Base-by-base conservation (phyloP, 2,113 vertebrate genomes). In the Istiophorus platypterus region DNA sequence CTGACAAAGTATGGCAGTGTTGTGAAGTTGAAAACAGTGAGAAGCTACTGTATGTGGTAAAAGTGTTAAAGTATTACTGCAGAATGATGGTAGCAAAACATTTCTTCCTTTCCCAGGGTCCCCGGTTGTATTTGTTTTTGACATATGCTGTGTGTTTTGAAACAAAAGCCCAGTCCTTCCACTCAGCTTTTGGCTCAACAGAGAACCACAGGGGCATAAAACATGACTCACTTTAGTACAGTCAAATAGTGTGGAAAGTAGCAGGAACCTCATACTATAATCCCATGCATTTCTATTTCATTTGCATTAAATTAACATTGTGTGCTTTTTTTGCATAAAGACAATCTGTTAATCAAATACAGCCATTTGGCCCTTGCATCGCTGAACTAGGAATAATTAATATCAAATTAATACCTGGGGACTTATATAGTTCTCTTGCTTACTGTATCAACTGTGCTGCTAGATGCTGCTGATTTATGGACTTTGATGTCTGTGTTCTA, bases 331-430 rank as follows among this genome's bases (percentile, higher is more conserved):
- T 64, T 68, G 20, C 72, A 79, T 63, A 13, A 63, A 82, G 26
- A 56, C 15, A 51, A 15, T 61, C 29, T 61, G 31, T 41, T 15
- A 73, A 72, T 75, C 24, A 65, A 76, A 76, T 27, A 78, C 34
- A 66, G 34, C 22, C 24, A 58, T 29, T n/a, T 42, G 27, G 4
- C 39, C 0, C 0, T 39, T 66, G 18, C 11, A 57, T 41, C n/a
- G n/a, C 26, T 70, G 8, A 65, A n/a, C 11, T 26, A 7, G 34
- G n/a, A 58, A 29, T 59, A 1, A 62, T 68, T 81, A 15, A 9
- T 42, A 42, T 27, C 1, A 0, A 22, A 45, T 7, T 7, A 17
- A 57, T 63, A 20, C 39, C 39, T 12, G 10, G 13, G 15, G 45
- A 4, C 47, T 74, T 7, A 61, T 47, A 11, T 49, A 17, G 1